Evolutionary conservation across 1,140 invertebrate genomes (phyloP).

Genomic region (Phortica variegata): DNA sequence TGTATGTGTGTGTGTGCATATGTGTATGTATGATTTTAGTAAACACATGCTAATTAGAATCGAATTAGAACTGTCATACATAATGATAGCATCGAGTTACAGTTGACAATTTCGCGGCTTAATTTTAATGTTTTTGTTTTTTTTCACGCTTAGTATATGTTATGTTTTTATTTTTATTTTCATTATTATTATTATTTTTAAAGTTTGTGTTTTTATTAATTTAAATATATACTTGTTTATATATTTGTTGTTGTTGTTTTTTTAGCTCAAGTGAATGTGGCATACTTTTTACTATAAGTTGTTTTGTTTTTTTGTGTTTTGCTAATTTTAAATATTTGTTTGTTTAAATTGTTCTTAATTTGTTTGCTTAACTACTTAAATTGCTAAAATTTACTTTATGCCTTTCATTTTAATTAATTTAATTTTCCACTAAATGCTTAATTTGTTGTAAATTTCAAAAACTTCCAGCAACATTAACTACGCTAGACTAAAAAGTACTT

Average conservation of each 20-base stretch:
- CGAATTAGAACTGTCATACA: too few species aligned
- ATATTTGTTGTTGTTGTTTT: conserved; percentile 7
- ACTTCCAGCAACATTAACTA: too few species aligned
- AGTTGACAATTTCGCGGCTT: too few species aligned
- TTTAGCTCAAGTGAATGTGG: conserved; percentile 22
- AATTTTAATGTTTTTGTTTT: background rate
- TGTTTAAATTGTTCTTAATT: conserved; percentile 22
- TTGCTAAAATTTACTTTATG: conserved; percentile 28
- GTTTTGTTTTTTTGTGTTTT: conserved; percentile 6
- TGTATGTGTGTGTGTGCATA: conserved; percentile 6
- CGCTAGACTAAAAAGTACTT: too few species aligned
- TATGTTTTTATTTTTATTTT: conserved; percentile 19
- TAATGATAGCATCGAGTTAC: too few species aligned
- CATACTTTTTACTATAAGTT: conserved; percentile 23
- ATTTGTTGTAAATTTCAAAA: too few species aligned
- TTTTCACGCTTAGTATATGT: conserved; percentile 20
- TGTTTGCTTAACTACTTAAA: conserved; percentile 44
- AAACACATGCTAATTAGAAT: conserved; percentile 43
- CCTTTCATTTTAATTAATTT: too few species aligned
- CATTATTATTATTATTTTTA: background rate
- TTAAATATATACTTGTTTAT: background rate
- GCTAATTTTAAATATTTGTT: conserved; percentile 13
- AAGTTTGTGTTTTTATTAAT: background rate
- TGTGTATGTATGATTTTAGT: conserved; percentile 17
- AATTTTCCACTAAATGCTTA: too few species aligned